Evolutionary conservation across 1,140 invertebrate species (phyloP).

Genomic region (Papilio polyxenes): DNA sequence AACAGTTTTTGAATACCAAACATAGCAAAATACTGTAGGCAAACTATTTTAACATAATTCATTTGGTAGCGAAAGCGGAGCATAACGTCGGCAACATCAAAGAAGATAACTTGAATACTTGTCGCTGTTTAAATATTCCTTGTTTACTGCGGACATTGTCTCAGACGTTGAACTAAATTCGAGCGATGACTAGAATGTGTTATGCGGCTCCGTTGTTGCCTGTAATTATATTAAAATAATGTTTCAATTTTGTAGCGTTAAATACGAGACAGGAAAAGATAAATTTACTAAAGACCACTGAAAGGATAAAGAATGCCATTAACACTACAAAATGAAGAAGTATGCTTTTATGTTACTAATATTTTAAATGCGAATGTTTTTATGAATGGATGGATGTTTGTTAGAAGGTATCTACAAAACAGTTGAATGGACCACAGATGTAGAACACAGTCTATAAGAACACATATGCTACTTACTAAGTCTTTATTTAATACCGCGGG

Average conservation of each 20-base stretch:
- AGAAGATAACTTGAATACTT: constrained; percentile 11
- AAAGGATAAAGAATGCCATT: neutral
- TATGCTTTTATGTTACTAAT: no score
- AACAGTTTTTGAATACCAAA: constrained; percentile 20
- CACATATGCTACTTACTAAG: no score
- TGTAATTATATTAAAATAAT: constrained; percentile 20
- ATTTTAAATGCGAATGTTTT: no score
- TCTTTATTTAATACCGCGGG: no score
- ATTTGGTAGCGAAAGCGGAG: constrained; percentile 15
- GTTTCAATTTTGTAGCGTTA: neutral
- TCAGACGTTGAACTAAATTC: constrained; percentile 22
- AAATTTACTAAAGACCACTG: neutral
- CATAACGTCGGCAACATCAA: constrained; percentile 15
- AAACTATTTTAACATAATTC: constrained; percentile 29
- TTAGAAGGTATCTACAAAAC: no score
- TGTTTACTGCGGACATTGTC: constrained; percentile 26
- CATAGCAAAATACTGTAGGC: neutral
- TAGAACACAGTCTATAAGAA: no score
- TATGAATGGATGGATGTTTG: no score
- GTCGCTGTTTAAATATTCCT: constrained; percentile 25
- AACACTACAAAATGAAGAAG: neutral
- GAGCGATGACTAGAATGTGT: constrained; percentile 7
- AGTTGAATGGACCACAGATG: no score
- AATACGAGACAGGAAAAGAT: neutral
- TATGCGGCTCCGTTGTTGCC: neutral